These are phyloP conservation scores for Sphaerophoria rueppellii DNA, from an alignment of 2,888 invertebrate species.

Conservation along the genomic window DNA sequence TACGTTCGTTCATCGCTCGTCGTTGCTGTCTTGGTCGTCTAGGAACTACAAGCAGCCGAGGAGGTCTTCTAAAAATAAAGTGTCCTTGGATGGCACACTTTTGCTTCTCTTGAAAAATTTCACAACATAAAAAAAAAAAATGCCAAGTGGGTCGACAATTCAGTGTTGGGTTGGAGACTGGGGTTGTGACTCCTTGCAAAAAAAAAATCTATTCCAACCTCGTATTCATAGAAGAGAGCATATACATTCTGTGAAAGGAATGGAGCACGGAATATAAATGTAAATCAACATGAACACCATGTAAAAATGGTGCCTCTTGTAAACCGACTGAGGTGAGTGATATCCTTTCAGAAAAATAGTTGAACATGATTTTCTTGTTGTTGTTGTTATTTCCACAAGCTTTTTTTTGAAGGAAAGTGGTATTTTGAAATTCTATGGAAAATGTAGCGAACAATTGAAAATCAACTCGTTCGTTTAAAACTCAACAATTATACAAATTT, in stretches of 20 bases:
- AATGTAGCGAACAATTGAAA: background rate
- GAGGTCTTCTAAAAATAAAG: constrained; percentile 54
- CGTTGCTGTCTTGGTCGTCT: background rate
- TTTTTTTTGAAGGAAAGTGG: background rate
- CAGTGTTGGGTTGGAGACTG: constrained; percentile 24
- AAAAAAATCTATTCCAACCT: background rate
- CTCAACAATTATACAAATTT: constrained; percentile 12
- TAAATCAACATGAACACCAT: constrained; percentile 17
- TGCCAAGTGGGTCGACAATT: constrained; percentile 58
- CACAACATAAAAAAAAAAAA: constrained; percentile 48
- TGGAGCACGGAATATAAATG: constrained; percentile 6
- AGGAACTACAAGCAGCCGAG: background rate
- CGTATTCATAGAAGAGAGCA: background rate
- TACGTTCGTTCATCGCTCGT: background rate
- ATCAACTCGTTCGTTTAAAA: constrained; percentile 5
- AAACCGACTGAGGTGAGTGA: constrained; percentile 22
- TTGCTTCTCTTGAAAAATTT: constrained; percentile 20
- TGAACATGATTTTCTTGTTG: constrained; percentile 18
- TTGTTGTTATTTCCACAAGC: background rate
- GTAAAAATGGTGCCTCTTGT: constrained; percentile 2
- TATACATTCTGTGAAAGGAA: constrained; percentile 3
- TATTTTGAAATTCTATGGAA: background rate
- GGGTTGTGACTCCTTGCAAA: background rate
- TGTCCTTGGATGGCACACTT: constrained; percentile 58
- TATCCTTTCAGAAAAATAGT: constrained; percentile 11